These are phyloP conservation scores for Hybognathus amarus DNA, from an alignment of 2,797 vertebrate species.

Conservation along the genomic window DNA sequence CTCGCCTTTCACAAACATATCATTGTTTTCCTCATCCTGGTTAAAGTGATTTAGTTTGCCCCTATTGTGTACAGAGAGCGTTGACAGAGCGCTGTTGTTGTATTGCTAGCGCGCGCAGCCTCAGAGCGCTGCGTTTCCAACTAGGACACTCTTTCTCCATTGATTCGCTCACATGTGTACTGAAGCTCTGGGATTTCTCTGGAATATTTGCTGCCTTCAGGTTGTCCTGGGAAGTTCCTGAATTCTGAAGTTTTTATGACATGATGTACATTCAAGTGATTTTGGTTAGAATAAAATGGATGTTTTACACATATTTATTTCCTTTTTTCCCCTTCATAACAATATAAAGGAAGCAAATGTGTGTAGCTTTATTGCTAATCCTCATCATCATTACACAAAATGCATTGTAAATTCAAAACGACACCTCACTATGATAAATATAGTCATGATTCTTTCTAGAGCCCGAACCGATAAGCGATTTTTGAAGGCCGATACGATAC, in stretches of 20 bases:
- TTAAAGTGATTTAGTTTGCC: constrained; percentile 70
- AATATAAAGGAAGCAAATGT: background rate
- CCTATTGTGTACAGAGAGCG: constrained; percentile 66
- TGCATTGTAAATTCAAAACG: background rate
- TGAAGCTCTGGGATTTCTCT: background rate
- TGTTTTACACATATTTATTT: background rate
- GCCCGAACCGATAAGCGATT: no score
- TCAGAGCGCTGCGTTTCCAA: constrained; percentile 43
- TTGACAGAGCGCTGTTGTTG: constrained; percentile 63
- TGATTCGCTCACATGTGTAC: constrained; percentile 7
- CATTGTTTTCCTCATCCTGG: constrained; percentile 65
- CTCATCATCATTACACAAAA: background rate
- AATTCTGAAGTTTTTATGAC: background rate
- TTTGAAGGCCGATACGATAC: no score
- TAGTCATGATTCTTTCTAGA: background rate
- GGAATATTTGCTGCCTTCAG: constrained; percentile 13
- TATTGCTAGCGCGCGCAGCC: constrained; percentile 52
- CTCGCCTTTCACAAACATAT: constrained; percentile 63
- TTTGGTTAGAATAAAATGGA: background rate
- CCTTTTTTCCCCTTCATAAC: no score
- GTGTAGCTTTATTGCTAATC: background rate
- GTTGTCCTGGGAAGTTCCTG: background rate
- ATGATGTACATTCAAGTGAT: background rate
- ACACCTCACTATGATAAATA: background rate
- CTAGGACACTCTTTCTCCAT: constrained; percentile 14